These are phyloP conservation scores for Corythucha ciliata DNA, from an alignment of 2,888 invertebrate species.

Conservation along the genomic window DNA sequence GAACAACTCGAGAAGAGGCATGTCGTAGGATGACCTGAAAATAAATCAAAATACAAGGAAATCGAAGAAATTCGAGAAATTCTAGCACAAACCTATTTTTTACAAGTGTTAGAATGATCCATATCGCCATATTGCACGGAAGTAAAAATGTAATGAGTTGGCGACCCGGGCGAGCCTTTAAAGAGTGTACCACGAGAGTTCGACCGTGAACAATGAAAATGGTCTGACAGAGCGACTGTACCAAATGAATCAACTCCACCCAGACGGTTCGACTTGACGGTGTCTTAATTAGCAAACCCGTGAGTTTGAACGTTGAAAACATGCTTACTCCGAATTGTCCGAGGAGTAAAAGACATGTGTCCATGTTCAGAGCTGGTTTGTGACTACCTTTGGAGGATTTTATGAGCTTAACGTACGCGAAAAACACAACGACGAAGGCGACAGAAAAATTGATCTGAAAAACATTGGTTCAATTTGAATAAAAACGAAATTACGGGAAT, in stretches of 20 bases:
- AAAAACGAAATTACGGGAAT: no score
- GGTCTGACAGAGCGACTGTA: slow-evolving; percentile 71
- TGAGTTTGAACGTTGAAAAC: slow-evolving; percentile 56
- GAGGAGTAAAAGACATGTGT: slow-evolving; percentile 71
- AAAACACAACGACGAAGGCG: no score
- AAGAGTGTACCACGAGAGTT: slow-evolving; percentile 5
- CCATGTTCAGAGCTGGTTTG: no score
- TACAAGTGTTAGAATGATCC: slow-evolving; percentile 54
- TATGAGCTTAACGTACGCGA: no score
- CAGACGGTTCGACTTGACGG: slow-evolving; percentile 45
- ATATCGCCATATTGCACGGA: slow-evolving; percentile 72
- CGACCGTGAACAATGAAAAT: slow-evolving; percentile 51
- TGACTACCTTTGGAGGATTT: no score
- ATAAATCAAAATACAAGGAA: background rate
- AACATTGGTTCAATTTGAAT: no score
- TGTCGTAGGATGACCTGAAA: slow-evolving; percentile 58
- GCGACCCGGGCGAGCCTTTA: slow-evolving; percentile 60
- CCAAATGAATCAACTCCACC: slow-evolving; percentile 42
- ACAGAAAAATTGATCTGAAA: no score
- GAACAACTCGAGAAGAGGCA: slow-evolving; percentile 70
- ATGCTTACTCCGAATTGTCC: slow-evolving; percentile 84
- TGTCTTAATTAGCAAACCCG: slow-evolving; percentile 47
- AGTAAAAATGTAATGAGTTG: slow-evolving; percentile 77
- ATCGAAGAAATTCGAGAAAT: background rate
- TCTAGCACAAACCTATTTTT: slow-evolving; percentile 52